Evolutionary conservation across 2,888 invertebrate genomes (phyloP), one percentile per base, ranked within the genome.

Genomic region (Allygus modestus): DNA sequence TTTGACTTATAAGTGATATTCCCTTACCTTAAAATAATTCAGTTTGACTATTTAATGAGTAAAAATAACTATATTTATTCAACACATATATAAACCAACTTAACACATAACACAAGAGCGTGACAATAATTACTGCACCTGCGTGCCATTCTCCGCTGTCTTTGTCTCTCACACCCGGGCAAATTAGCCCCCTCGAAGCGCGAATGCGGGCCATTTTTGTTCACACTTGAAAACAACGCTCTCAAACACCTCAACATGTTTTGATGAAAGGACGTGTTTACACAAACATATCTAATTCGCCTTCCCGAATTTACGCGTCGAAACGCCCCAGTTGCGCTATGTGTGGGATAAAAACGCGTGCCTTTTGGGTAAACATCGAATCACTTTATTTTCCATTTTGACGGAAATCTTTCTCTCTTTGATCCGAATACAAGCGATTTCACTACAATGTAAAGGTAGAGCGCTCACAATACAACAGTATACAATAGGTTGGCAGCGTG

Each of bases 331-430:
- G n/a, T n/a, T n/a, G n/a, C n/a, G n/a, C n/a, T n/a, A n/a, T n/a
- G 54, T 69, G 15, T 69, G 28, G 69, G 17, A 33, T n/a, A 69
- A 41, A 71, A 71, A 71, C 37, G 71, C 71, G 37, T 71, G 41
- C 41, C 71, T 71, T 33, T 33, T 33, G 5, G 17, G 37, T 71
- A 37, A 28, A 71, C 71, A 69, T 41, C 71, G 71, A 71, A 41
- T 71, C 37, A 71, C 71, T 71, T 71, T 46, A 46, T 77, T 77
- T 43, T 77, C 77, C 46, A 77, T 46, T 77, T 51, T 77, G 28
- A 77, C n/a, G 51, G 43, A 77, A 77, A 77, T 28, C 77, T 51
- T 43, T 77, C 77, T 77, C 77, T 12, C 79, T 79, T 79, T 79
- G 79, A 79, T 79, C 79, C 58, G 54, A 20, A 58, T 15, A 77